Base-by-base conservation (phyloP, 2,113 vertebrate species). In the Odocoileus hemionus region DNA sequence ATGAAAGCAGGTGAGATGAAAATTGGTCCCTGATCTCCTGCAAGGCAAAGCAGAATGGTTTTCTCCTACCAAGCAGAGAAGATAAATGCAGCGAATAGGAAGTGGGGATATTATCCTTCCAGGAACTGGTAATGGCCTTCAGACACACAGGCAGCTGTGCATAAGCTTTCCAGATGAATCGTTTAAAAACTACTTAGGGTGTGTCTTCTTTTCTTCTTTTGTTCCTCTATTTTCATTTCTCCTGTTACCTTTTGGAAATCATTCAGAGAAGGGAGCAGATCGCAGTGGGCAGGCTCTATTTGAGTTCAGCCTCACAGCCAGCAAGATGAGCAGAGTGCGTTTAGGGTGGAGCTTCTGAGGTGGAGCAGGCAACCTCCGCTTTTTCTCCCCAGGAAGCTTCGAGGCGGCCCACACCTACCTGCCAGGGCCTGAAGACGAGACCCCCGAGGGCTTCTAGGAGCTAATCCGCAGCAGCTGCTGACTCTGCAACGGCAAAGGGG, bases 1-100 rank as follows among this genome's bases (percentile, higher is more conserved):
- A 91, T 55, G 52, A 93, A 95, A 95, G 78, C 91, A 96, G 96
- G 93, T 97, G 96, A 98, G 57, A 97, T 95, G 89, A 95, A 98
- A 96, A 97, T 97, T 93, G 93, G 93, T 95, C 97, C 86, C 98
- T 55, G 86, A 50, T 74, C 93, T 93, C 95, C 96, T 93, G 86
- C 83, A 91, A 98, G 91, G 97, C 88, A 97, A 91, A 97, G 54
- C 83, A 94, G 86, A 97, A 97, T 83, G 30, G 67, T 80, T 98
- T 97, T 96, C 78, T 87, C 88, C 96, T 97, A 96, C 94, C 97
- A 97, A 96, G 91, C 97, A 95, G 91, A 93, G 97, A 97, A 93
- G 95, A 97, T 91, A 97, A 98, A 98, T 94, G 84, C 86, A 90
- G 79, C 52, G 26, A 97, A 95, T 43, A 98, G 94, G 84, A 97